These are phyloP conservation scores for Phylloscopus trochiloides DNA, from an alignment of 2,113 vertebrate species.

Conservation along the genomic window DNA sequence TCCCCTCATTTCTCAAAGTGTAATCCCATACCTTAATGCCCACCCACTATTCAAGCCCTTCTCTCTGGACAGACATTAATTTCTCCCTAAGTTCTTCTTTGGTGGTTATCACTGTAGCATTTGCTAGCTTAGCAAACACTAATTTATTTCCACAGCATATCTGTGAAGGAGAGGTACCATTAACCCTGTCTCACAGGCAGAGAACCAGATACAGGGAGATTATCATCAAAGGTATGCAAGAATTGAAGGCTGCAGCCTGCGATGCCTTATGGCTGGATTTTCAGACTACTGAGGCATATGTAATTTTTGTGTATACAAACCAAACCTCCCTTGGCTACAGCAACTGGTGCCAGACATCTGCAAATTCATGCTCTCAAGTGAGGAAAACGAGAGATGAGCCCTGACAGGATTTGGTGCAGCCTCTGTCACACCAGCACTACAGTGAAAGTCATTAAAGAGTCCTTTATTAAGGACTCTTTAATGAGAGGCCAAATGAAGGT, in stretches of 20 bases:
- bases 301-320: background rate
- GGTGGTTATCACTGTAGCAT: background rate
- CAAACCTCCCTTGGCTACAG: background rate
- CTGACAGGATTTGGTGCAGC: accelerated
- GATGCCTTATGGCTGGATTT: background rate
- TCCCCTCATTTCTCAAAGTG: background rate
- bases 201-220: background rate
- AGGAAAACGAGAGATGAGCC: background rate
- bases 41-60: background rate
- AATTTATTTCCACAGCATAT: background rate
- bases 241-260: background rate
- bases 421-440: background rate
- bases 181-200: background rate
- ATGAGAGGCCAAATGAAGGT: background rate
- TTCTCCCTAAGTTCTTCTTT: background rate
- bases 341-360: background rate
- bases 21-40: background rate
- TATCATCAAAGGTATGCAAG: background rate
- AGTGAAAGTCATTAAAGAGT: background rate
- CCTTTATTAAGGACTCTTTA: background rate
- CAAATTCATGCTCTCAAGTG: background rate
- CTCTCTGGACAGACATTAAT: background rate
- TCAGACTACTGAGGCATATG: background rate
- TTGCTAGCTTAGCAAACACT: background rate
- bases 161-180: background rate